A percentile compares a stretch with the other conserved stretches of the same genome.
Evolutionary conservation across 2,797 vertebrate species (phyloP).

Genomic region (Gila robusta): DNA sequence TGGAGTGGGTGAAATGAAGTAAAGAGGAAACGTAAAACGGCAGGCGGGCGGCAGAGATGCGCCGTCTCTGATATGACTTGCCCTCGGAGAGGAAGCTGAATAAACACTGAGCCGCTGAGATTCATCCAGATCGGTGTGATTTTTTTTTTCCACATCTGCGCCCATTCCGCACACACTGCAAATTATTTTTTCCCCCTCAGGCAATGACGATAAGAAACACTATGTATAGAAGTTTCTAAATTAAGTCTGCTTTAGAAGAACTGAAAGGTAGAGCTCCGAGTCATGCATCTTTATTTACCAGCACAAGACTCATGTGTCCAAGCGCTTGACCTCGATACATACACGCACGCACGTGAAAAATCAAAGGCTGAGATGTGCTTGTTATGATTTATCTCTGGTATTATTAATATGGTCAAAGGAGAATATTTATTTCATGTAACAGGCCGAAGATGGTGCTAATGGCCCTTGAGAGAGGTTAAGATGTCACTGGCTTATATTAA

Average conservation of each 20-base stretch:
- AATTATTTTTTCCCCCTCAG: conserved; percentile 81
- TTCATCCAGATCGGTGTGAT: conserved; percentile 74
- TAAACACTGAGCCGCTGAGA: conserved; percentile 78
- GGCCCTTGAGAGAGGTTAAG: conserved; percentile 81
- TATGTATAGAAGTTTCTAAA: conserved; percentile 75
- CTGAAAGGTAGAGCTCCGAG: conserved; percentile 61
- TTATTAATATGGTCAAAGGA: conserved; percentile 81
- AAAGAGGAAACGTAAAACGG: conserved; percentile 83
- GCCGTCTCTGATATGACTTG: conserved; percentile 84
- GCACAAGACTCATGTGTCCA: conserved; percentile 45
- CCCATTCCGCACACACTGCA: conserved; percentile 73
- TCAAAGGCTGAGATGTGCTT: conserved; percentile 63
- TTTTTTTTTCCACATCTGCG: conserved; percentile 61
- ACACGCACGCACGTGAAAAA: background rate
- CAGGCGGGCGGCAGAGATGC: conserved; percentile 75
- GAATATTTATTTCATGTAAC: conserved; percentile 84
- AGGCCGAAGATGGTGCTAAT: conserved; percentile 75
- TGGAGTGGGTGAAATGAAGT: conserved; percentile 85
- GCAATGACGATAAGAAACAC: conserved; percentile 77
- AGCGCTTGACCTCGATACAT: conserved; percentile 43
- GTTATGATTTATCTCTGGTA: conserved; percentile 79
- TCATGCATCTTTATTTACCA: background rate
- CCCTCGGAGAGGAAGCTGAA: conserved; percentile 79
- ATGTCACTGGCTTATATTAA: conserved; percentile 78
- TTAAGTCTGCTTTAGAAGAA: conserved; percentile 77